These are phyloP conservation scores for Leuciscus idus DNA, from an alignment of 2,113 vertebrate species.

Conservation along the genomic window DNA sequence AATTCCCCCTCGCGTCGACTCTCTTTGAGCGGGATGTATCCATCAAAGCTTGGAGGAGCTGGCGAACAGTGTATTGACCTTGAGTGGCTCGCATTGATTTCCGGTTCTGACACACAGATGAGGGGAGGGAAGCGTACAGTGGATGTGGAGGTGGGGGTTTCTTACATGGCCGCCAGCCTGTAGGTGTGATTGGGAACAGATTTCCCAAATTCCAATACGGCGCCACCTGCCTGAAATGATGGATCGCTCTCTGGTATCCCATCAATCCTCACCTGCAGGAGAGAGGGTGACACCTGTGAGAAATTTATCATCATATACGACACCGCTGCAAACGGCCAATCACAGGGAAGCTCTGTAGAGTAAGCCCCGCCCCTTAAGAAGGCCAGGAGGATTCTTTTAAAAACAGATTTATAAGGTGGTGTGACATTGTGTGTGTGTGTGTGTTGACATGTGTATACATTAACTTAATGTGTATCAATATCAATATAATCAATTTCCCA, in stretches of 20 bases:
- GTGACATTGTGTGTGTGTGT: slow-evolving; percentile 14
- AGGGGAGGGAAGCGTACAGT: slow-evolving; percentile 20
- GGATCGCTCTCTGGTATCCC: slow-evolving; percentile 89
- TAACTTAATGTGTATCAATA: not conserved
- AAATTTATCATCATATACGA: slow-evolving; percentile 92
- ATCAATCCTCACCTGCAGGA: slow-evolving; percentile 92
- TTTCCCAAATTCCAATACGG: slow-evolving; percentile 98
- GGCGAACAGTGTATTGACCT: slow-evolving; percentile 99
- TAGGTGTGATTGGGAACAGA: slow-evolving; percentile 98
- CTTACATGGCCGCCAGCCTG: slow-evolving; percentile 89
- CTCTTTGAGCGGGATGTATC: slow-evolving; percentile 85
- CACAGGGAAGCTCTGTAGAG: slow-evolving; percentile 67
- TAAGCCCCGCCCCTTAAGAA: slow-evolving; percentile 65
- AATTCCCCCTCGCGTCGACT: slow-evolving; percentile 85
- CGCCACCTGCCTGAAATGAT: slow-evolving; percentile 94
- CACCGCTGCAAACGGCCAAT: slow-evolving; percentile 70
- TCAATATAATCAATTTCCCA: not conserved
- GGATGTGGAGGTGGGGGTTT: slow-evolving; percentile 72
- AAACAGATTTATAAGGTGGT: slow-evolving; percentile 61
- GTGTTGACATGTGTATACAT: not conserved
- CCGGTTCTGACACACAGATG: slow-evolving; percentile 91
- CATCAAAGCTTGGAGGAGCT: slow-evolving; percentile 96
- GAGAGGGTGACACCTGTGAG: slow-evolving; percentile 92
- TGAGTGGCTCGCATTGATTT: slow-evolving; percentile 98
- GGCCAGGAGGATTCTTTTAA: slow-evolving; percentile 70